Evolutionary conservation across 2,888 invertebrate genomes (phyloP), one percentile per base, ranked within the genome.

Genomic region (Abrostola triplasia): DNA sequence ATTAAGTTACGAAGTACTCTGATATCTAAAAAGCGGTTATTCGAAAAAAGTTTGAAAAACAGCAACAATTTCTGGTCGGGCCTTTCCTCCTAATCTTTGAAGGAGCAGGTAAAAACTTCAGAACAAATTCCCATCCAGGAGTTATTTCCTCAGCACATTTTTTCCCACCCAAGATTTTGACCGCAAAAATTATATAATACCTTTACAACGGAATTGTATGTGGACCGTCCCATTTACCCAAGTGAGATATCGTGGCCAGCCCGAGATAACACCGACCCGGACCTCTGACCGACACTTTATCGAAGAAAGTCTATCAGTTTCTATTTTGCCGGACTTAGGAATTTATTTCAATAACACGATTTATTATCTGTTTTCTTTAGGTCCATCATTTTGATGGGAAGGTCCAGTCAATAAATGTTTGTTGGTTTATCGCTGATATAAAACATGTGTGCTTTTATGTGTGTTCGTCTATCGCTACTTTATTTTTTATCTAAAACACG

Each of bases 271-370:
- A 70, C 65, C 59, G 76, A 52, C 69, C 70, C 64, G 70, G 80
- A 84, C 84, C 86, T 76, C 70, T 83, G 85, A 81, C 84, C 86
- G 81, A 60, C 72, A 77, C 70, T 84, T 84, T 84, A 86, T 85
- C 85, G 72, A 52, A 60, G 74, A 59, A 73, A 76, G 67, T 80
- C 82, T 76, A 84, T 85, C 85, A 80, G 79, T 73, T 79, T 75
- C 77, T 71, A 76, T 83, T 80, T 73, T 54, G 71, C 57, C 56
- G 71, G 73, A 73, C 73, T 74, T 54, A 59, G 63, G 72, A 80
- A 84, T 85, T 81, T 83, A 83, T 82, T 81, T 83, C 78, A 80
- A 76, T 82, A 82, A 81, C 78, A 77, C 76, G 53, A 79, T 81
- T 77, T 76, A 76, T 78, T 72, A 62, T 54, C 58, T 48, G 60